Percentiles rank a stretch among this genome's conserved stretches.
These are phyloP conservation scores for Limnodromus scolopaceus DNA, from an alignment of 2,797 vertebrate genomes.

Conservation along the genomic window DNA sequence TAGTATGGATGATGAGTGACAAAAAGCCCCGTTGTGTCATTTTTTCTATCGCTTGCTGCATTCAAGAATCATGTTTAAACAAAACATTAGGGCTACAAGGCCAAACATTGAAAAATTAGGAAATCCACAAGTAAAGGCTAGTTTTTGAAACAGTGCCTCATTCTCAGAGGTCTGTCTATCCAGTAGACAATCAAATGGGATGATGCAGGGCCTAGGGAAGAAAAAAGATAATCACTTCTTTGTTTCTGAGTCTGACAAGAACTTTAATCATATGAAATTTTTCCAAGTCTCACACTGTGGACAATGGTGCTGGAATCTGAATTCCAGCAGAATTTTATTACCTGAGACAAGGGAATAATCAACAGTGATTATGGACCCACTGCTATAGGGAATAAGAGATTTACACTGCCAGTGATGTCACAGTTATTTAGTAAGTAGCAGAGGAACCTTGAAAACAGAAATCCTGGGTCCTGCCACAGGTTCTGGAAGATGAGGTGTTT, in stretches of 20 bases:
- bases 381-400: not conserved
- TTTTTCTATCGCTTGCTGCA: not conserved
- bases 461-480: not conserved
- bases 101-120: not conserved
- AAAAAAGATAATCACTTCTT: not conserved
- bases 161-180: not conserved
- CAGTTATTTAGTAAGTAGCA: not conserved
- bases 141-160: not conserved
- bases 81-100: not conserved
- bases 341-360: not conserved
- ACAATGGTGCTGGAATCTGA: not conserved
- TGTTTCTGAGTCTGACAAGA: slow-evolving; percentile 49
- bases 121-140: not conserved
- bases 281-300: not conserved
- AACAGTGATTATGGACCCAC: not conserved
- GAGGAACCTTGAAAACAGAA: not conserved
- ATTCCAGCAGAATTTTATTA: not conserved
- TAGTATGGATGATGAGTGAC: not conserved
- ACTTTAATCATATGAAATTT: not conserved
- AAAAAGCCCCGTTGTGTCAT: not conserved
- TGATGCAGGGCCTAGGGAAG: not conserved
- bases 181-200: not conserved
- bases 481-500: not conserved
- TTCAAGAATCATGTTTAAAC: not conserved
- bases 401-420: fast-evolving